Evolutionary conservation across 64 coral and sea anemone species (phyloP).

Genomic region (Montipora cactus): DNA sequence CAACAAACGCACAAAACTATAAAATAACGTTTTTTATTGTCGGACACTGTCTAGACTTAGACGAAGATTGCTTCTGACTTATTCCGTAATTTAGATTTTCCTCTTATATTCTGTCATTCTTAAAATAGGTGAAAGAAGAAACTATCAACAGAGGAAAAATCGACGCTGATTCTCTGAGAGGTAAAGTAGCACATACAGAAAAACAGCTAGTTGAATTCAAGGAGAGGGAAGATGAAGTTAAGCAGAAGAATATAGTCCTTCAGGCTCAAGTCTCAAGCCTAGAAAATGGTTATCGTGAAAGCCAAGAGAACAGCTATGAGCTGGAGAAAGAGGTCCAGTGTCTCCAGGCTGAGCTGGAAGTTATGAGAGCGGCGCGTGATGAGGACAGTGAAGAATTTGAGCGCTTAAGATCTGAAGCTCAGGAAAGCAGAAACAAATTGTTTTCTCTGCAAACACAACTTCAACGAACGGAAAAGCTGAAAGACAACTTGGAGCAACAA

Average conservation of each 20-base stretch:
- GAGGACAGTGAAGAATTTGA: constrained; percentile 63
- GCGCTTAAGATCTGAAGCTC: constrained; percentile 43
- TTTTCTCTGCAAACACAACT: constrained; percentile 63
- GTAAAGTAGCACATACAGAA: constrained; percentile 47
- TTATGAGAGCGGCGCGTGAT: constrained; percentile 27
- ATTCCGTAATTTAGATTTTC: too few relatives aligned
- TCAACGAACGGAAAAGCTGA: constrained; percentile 70
- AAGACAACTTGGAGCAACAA: constrained; percentile 60
- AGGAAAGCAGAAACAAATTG: constrained; percentile 58
- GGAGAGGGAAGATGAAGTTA: constrained; percentile 61
- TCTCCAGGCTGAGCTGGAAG: constrained; percentile 48
- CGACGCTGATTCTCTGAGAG: constrained; percentile 32
- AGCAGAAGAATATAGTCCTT: constrained; percentile 63
- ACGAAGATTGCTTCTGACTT: too few relatives aligned
- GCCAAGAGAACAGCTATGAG: constrained; percentile 30
- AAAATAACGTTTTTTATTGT: too few relatives aligned
- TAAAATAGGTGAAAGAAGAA: constrained; percentile 34
- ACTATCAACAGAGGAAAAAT: constrained; percentile 27
- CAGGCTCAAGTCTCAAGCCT: constrained; percentile 60
- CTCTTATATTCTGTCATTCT: neutral
- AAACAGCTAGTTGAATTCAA: constrained; percentile 29
- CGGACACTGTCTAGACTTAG: too few relatives aligned
- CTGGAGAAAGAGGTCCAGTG: constrained; percentile 63
- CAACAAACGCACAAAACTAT: too few relatives aligned
- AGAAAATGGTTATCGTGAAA: constrained; percentile 49